Evolutionary conservation across 1,140 invertebrate genomes (phyloP).

Genomic region (Trypoxylus dichotomus): DNA sequence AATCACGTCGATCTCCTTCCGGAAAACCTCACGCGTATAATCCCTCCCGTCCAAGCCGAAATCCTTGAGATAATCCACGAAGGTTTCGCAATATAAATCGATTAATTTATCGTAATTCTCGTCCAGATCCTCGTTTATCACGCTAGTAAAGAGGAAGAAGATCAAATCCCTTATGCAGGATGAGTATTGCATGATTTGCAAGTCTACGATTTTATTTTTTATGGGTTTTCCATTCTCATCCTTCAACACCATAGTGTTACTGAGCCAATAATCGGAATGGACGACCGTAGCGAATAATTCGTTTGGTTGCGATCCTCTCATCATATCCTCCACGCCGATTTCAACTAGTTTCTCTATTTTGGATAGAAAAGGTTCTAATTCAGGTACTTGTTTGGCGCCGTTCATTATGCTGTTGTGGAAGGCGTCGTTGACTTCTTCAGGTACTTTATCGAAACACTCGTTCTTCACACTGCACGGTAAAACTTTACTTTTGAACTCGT

Average conservation of each 20-base stretch:
- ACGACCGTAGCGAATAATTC: slow-evolving; percentile 58
- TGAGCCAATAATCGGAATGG: slow-evolving; percentile 66
- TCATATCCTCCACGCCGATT: slow-evolving; percentile 36
- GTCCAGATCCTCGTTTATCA: slow-evolving; percentile 52
- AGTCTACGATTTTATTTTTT: slow-evolving; percentile 64
- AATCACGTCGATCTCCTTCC: slow-evolving; percentile 45
- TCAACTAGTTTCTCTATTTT: slow-evolving; percentile 37
- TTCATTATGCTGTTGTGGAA: slow-evolving; percentile 47
- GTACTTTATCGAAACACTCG: slow-evolving; percentile 44
- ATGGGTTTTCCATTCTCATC: slow-evolving; percentile 47
- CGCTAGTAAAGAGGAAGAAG: slow-evolving; percentile 62
- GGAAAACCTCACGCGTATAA: slow-evolving; percentile 47
- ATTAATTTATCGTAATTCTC: slow-evolving; percentile 56
- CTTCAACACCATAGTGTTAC: slow-evolving; percentile 59
- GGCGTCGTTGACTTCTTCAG: slow-evolving; percentile 41
- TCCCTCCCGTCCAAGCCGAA: slow-evolving; percentile 44
- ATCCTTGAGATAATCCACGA: slow-evolving; percentile 50
- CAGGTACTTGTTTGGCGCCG: slow-evolving; percentile 41
- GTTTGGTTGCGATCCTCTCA: slow-evolving; percentile 41
- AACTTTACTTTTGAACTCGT: slow-evolving; percentile 55
- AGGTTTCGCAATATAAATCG: slow-evolving; percentile 57
- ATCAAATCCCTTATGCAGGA: slow-evolving; percentile 60
- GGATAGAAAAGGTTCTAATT: slow-evolving; percentile 41
- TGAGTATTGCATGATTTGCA: slow-evolving; percentile 60
- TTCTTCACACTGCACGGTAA: slow-evolving; percentile 49